These are phyloP conservation scores for Sakesphorus luctuosus DNA, from an alignment of 2,113 vertebrate genomes.

Conservation along the genomic window DNA sequence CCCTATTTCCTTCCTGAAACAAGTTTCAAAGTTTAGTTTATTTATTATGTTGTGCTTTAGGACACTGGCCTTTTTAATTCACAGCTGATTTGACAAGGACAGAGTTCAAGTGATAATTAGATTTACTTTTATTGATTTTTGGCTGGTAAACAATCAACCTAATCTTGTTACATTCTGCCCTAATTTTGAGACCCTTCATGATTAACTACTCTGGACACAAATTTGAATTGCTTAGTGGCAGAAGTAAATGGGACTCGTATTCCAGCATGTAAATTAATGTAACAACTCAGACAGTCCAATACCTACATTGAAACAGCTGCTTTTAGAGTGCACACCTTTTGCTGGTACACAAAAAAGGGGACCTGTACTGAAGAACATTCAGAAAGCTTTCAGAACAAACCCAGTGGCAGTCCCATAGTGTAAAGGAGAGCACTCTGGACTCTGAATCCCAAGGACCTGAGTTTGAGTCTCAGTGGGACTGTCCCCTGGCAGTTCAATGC, in stretches of 20 bases:
- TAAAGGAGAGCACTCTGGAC: no score
- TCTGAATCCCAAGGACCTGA: no score
- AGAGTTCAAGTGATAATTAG: constrained; percentile 19
- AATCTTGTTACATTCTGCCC: constrained; percentile 12
- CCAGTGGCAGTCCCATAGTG: no score
- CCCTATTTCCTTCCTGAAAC: neutral
- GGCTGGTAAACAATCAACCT: neutral
- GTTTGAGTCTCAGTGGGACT: no score
- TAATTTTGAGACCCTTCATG: neutral
- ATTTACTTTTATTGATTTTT: constrained; percentile 10
- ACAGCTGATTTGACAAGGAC: constrained; percentile 2
- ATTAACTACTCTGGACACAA: neutral
- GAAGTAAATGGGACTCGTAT: neutral
- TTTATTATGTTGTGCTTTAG: neutral
- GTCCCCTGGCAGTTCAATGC: no score
- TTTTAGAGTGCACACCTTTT: neutral
- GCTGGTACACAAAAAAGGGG: neutral
- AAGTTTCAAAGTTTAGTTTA: constrained; percentile 2
- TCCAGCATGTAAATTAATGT: neutral
- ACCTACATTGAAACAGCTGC: neutral
- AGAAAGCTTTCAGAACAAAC: no score
- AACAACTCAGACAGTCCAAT: neutral
- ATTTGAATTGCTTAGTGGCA: neutral
- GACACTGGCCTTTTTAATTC: neutral
- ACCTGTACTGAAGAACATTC: neutral